Evolutionary conservation across 2,888 invertebrate species (phyloP).

Genomic region (Athalia cordata): DNA sequence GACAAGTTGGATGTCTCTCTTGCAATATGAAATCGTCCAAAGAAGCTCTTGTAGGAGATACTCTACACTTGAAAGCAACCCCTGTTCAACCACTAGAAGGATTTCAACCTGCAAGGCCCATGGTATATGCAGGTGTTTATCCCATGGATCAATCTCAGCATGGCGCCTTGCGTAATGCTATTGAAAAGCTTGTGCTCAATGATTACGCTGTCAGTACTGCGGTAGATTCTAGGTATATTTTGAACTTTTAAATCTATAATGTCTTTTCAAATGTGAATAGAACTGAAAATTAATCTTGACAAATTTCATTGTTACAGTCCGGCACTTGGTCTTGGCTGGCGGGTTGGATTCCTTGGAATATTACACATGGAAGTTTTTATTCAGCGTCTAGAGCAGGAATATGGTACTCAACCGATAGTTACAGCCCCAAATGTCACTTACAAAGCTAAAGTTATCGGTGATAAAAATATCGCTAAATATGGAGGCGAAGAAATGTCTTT

Average conservation of each 20-base stretch:
- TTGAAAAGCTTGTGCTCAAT: conserved; percentile 94
- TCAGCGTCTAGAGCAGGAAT: conserved; percentile 89
- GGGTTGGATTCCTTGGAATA: conserved; percentile 90
- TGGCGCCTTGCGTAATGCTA: conserved; percentile 83
- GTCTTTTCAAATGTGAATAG: background rate
- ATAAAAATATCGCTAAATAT: conserved; percentile 81
- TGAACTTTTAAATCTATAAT: background rate
- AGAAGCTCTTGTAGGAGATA: conserved; percentile 87
- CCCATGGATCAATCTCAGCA: conserved; percentile 94
- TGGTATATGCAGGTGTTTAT: conserved; percentile 93
- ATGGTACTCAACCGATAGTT: conserved; percentile 86
- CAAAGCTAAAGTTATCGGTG: conserved; percentile 84
- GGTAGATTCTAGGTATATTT: conserved; percentile 84
- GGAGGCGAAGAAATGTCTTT: conserved; percentile 77
- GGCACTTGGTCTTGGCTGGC: conserved; percentile 92
- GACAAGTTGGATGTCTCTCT: conserved; percentile 94
- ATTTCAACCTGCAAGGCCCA: conserved; percentile 83
- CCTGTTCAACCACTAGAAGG: conserved; percentile 78
- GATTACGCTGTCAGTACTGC: conserved; percentile 93
- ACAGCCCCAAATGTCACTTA: conserved; percentile 93
- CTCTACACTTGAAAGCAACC: conserved; percentile 77
- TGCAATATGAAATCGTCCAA: conserved; percentile 86
- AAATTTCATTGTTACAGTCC: conserved; percentile 76
- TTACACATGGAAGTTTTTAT: conserved; percentile 93
- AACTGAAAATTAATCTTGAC: background rate